phyloP scores from a whole-genome alignment of 1,140 invertebrate genomes.

The Camponotus vicinus region DNA sequence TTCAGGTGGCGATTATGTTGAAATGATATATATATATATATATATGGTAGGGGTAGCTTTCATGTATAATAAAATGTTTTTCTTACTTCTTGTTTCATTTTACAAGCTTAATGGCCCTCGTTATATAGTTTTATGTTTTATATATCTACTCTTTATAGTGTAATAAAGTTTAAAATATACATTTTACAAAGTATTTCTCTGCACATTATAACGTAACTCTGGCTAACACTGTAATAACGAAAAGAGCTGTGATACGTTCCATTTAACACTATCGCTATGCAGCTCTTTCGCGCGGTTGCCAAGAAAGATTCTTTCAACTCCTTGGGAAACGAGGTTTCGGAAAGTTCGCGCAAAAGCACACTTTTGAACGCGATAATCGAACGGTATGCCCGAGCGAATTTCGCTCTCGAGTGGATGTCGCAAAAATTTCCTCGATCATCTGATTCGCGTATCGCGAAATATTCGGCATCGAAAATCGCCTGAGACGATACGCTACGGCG shows the following conservation, averaged over 20 bases:
- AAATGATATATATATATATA: too few species aligned
- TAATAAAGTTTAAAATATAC: not conserved
- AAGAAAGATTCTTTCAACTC: slow-evolving; percentile 25
- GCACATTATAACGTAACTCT: not conserved
- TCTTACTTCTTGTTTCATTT: too few species aligned
- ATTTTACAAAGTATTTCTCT: not conserved
- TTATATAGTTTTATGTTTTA: not conserved
- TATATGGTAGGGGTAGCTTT: too few species aligned
- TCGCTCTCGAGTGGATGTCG: not conserved
- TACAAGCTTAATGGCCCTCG: too few species aligned
- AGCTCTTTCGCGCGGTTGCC: slow-evolving; percentile 21
- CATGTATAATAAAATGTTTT: too few species aligned
- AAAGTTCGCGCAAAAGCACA: slow-evolving; percentile 22
- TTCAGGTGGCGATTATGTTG: too few species aligned
- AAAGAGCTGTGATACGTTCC: slow-evolving; percentile 38
- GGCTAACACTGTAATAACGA: slow-evolving; percentile 4
- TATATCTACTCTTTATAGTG: not conserved
- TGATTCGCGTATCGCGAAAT: slow-evolving; percentile 31
- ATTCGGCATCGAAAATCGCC: slow-evolving; percentile 44
- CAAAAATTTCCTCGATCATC: slow-evolving; percentile 50
- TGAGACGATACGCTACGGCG: not conserved
- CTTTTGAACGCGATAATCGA: slow-evolving; percentile 35
- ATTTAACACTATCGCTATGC: slow-evolving; percentile 32
- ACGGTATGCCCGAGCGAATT: slow-evolving; percentile 23
- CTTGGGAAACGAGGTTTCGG: slow-evolving; percentile 14